phyloP scores from a whole-genome alignment of 2,113 vertebrate species.

The Sitta europaea region DNA sequence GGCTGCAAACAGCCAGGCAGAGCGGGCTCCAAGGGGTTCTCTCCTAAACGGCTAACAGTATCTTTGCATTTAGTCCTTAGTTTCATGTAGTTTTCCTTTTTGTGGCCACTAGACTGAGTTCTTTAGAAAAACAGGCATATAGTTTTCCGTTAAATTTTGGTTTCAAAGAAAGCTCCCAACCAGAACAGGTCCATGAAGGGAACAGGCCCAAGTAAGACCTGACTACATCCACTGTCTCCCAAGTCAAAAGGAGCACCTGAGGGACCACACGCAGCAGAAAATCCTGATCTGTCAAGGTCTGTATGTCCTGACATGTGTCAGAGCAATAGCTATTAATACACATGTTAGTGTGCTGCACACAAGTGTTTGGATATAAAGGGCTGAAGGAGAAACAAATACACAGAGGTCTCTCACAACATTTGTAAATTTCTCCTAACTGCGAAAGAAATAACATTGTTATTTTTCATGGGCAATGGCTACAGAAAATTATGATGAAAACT shows the following conservation, averaged over 20 bases:
- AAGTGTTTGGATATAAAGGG: not conserved
- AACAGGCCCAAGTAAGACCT: not conserved
- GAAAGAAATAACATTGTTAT: not conserved
- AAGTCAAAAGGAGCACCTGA: not conserved
- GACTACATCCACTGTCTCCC: not conserved
- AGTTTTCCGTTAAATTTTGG: not conserved
- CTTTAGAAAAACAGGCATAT: not conserved
- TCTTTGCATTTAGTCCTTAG: not conserved
- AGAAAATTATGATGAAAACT: not conserved
- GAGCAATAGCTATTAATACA: not conserved
- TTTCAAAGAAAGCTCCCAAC: not conserved
- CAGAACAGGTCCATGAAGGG: not conserved
- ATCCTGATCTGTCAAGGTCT: not conserved
- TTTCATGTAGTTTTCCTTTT: not conserved
- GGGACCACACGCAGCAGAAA: not conserved
- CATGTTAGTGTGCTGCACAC: not conserved
- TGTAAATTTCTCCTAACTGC: not conserved
- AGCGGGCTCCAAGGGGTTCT: fast-evolving
- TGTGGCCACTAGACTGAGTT: not conserved
- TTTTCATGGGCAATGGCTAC: not conserved
- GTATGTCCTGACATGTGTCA: not conserved
- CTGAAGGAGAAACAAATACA: not conserved
- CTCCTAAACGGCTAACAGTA: not conserved
- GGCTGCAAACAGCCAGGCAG: not conserved
- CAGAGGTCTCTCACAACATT: not conserved